These are phyloP conservation scores for Eurois occulta DNA, from an alignment of 2,888 invertebrate species.

Conservation along the genomic window DNA sequence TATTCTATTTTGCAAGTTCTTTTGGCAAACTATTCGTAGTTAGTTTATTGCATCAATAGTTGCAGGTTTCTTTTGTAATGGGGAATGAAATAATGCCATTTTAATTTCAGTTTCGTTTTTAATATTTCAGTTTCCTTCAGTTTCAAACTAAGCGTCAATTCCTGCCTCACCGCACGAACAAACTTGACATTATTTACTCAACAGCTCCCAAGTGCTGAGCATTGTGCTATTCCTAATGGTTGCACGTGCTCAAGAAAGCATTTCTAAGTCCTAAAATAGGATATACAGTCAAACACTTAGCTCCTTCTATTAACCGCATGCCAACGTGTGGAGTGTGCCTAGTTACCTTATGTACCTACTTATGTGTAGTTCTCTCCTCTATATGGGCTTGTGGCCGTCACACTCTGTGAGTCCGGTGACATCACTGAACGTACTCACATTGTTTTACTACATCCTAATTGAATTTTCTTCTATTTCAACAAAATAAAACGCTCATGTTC, in stretches of 20 bases:
- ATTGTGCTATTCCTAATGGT: constrained; percentile 57
- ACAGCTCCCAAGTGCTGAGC: constrained; percentile 30
- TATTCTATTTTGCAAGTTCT: constrained; percentile 15
- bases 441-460: constrained; percentile 51
- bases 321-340: constrained; percentile 29
- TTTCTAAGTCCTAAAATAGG: constrained; percentile 61
- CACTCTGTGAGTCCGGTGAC: constrained; percentile 54
- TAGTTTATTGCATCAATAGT: constrained; percentile 8
- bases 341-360: constrained; percentile 16
- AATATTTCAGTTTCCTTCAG: constrained; percentile 10
- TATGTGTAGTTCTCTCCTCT: constrained; percentile 28
- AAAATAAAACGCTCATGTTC: constrained; percentile 38
- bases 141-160: constrained; percentile 23
- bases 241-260: constrained; percentile 62
- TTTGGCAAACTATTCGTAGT: constrained; percentile 16
- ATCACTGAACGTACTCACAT: constrained; percentile 52
- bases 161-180: constrained; percentile 22
- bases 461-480: constrained; percentile 50
- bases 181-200: constrained; percentile 57
- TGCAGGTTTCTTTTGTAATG: not conserved
- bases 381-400: constrained; percentile 51
- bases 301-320: constrained; percentile 49
- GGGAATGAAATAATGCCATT: constrained; percentile 1
- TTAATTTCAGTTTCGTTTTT: not conserved
- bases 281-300: constrained; percentile 34